phyloP scores from a whole-genome alignment of 2,113 vertebrate species.

The Rattus rattus region DNA sequence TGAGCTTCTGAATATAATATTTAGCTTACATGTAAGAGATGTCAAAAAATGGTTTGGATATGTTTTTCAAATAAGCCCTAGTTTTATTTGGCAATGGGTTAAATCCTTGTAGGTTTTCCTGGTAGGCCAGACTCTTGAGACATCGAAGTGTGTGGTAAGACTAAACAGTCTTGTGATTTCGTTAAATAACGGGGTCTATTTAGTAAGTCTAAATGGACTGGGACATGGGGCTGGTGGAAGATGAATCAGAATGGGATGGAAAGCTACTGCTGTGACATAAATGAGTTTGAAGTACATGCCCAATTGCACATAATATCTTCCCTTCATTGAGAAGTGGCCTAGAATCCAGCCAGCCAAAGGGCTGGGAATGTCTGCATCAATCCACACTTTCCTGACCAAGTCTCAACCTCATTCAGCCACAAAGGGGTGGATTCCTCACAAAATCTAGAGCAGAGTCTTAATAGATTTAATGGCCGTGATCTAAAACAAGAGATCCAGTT shows the following conservation, averaged over 20 bases:
- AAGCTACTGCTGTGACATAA: not conserved
- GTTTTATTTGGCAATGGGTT: constrained; percentile 5
- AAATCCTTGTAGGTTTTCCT: constrained; percentile 5
- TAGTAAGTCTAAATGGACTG: not conserved
- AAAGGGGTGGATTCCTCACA: not conserved
- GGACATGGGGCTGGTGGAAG: not conserved
- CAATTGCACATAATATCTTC: not conserved
- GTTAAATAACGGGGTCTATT: not conserved
- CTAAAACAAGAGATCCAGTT: not conserved
- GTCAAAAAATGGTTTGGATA: not conserved
- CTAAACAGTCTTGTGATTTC: not conserved
- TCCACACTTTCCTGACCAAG: not conserved
- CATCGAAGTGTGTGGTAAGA: not conserved
- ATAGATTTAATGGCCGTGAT: not conserved
- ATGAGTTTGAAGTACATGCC: not conserved
- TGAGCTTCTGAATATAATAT: not conserved
- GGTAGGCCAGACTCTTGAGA: not conserved
- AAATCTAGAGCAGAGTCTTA: not conserved
- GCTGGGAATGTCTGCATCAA: not conserved
- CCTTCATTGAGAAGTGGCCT: rapidly evolving
- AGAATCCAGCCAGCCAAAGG: not conserved
- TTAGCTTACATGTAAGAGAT: not conserved
- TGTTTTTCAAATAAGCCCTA: constrained; percentile 11
- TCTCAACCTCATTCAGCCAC: not conserved
- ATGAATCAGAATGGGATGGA: not conserved